Evolutionary conservation across 1,140 invertebrate genomes (phyloP), one percentile per base, ranked within the genome.

Genomic region (Drosophila rhopaloa): DNA sequence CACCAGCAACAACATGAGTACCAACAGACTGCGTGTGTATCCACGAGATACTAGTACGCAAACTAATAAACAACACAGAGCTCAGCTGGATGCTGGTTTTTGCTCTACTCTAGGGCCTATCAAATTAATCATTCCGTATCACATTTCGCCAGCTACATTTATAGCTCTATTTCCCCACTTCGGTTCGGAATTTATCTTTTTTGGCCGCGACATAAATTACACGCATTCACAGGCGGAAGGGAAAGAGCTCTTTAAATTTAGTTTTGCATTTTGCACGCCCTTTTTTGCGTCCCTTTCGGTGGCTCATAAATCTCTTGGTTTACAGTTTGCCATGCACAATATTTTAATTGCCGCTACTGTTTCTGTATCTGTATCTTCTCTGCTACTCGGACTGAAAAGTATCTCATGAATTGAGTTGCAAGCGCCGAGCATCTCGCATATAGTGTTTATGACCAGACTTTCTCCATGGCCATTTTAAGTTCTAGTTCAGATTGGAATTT

Each of bases 101-200:
- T 56, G 43, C 32, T n/a, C 40, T 54, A 29, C 58, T 41, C 44
- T 46, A 81, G 67, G 77, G 61, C 74, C 83, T 76, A 86, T 82
- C 83, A 79, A 82, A 86, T 86, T 86, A 86, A 86, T 86, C 83
- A 86, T 82, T 73, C 76, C 79, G 79, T 86, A 86, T 86, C 83
- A 66, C 83, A 86, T 86, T 88, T 86, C 83, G 83, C 83, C 83
- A 84, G 76, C 51, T 46, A 73, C 83, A 88, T 88, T 86, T 88
- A 86, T 86, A 88, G 83, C 83, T 86, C 83, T 83, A 86, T 86
- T 73, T 37, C 51, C 40, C 55, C 65, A 76, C 61, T 66, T 71
- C 27, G 54, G 71, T 35, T 50, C 53, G 83, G 67, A 83, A 86
- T 86, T 86, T 88, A 86, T 82, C 76, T 79, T 79, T 85, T 88